Base-by-base conservation (phyloP, 2,888 invertebrate genomes). In the Xylota sylvarum region DNA sequence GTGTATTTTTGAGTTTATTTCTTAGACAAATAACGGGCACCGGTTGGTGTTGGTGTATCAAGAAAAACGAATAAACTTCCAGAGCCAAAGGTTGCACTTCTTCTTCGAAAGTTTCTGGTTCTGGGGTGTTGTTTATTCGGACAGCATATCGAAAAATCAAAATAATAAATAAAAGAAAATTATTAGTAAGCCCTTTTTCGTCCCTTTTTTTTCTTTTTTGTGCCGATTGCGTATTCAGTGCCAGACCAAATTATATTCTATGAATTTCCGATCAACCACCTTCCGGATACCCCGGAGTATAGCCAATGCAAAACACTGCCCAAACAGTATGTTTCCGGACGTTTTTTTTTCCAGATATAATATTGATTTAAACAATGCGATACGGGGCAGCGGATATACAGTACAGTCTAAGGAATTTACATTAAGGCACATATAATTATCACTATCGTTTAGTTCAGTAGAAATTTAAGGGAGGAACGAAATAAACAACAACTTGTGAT, bases 201-300 rank as follows among this genome's bases (percentile, higher is more conserved):
- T 48, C 17, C 30, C 46, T 64, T 64, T 32, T 64, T 23, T 17
- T 64, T 32, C 48, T 23, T 17, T 27, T 27, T 23, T 1, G 23
- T 1, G 2, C 30, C 64, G 14, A 32, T 48, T 48, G 30, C 17
- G 10, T 32, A 46, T 48, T 17, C 64, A 32, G 30, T 30, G 64
- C 27, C 64, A 64, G 32, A 19, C 12, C 17, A 48, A 48, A 64
- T 64, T 30, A 64, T 64, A 10, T 48, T 64, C 48, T 23, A 64
- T 64, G 64, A 64, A 64, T 64, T 64, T 64, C 46, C 64, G 32
- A 64, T 64, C 64, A 43, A 30, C 64, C 46, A 17, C 30, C 64
- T 62, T 14, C 27, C 4, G 30, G 10, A 14, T 1, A 64, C 46
- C 9, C 30, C 17, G 1, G 9, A 0, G 27, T 6, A 46, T 17